Evolutionary conservation across 2,113 vertebrate genomes (phyloP), one percentile per base, ranked within the genome.

Genomic region (Malurus cyaneus): DNA sequence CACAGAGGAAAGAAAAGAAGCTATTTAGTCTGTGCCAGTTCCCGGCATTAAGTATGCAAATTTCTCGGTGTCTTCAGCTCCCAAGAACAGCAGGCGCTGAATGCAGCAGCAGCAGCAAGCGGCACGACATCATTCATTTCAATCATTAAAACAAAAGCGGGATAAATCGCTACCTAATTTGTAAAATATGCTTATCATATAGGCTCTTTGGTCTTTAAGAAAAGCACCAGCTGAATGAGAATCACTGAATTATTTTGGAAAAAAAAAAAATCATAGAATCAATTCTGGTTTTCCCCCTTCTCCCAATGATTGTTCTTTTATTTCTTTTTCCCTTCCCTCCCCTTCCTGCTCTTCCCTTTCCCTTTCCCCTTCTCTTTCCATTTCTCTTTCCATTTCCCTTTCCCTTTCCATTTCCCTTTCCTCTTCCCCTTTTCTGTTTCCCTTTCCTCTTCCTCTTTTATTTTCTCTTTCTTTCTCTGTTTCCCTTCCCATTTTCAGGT

Each of bases 71-170:
- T 97, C 96, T 97, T 97, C 96, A 96, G 96, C 97, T 98, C 94
- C 96, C 83, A 94, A 96, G 97, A 97, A 98, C 97, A 98, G 97
- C 92, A 96, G 97, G 96, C 93, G 94, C 93, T 97, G 97, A 97
- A 97, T 96, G 94, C 89, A 93, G 95, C 94, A 95, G 95, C 91
- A 94, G 96, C 96, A 94, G 96, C 96, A 80, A 95, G 96, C 97
- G 79, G 95, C 96, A 97, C 95, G 95, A 97, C 97, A 97, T 96
- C 96, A 97, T 98, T 98, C 97, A 97, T 98, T 98, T 97, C 97
- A 97, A 97, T 98, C 97, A 97, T 98, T 98, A 98, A 98, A 97
- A 97, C 97, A 98, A 98, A 97, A 97, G 95, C 96, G 80, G 97
- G 97, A 97, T 98, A 97, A 97, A 97, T 97, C 95, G 96, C 96